phyloP scores from a whole-genome alignment of 1,140 invertebrate genomes.

The Metaphire vulgaris region DNA sequence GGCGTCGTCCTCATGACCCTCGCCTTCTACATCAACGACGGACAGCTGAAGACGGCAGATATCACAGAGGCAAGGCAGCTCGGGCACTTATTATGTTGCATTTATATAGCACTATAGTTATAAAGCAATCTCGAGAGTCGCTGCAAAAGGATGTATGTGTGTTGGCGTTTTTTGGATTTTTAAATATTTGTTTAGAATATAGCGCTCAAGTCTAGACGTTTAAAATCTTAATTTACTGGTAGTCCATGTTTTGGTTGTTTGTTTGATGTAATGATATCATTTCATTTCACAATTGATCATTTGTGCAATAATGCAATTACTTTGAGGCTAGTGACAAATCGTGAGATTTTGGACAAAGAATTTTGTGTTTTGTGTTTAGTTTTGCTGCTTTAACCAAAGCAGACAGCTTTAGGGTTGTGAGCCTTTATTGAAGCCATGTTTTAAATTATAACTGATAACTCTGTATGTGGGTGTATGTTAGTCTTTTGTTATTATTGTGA shows the following conservation, averaged over 20 bases:
- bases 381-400: neutral
- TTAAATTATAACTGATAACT: neutral
- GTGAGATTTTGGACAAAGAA: no score
- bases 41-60: constrained; percentile 48
- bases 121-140: neutral
- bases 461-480: neutral
- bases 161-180: neutral
- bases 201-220: neutral
- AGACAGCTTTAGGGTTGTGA: neutral
- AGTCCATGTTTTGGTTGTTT: neutral
- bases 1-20: constrained; percentile 48
- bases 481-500: constrained; percentile 3
- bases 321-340: no score
- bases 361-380: neutral
- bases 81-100: no score
- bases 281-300: no score
- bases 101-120: neutral
- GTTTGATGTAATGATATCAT: no score
- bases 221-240: neutral
- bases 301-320: no score
- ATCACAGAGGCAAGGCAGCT: constrained; percentile 42
- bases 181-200: neutral
- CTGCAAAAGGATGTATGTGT: neutral
- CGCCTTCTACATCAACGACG: constrained; percentile 47
- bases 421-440: neutral